These are phyloP conservation scores for Parapsyche elsis DNA, from an alignment of 1,140 invertebrate genomes.

Conservation along the genomic window DNA sequence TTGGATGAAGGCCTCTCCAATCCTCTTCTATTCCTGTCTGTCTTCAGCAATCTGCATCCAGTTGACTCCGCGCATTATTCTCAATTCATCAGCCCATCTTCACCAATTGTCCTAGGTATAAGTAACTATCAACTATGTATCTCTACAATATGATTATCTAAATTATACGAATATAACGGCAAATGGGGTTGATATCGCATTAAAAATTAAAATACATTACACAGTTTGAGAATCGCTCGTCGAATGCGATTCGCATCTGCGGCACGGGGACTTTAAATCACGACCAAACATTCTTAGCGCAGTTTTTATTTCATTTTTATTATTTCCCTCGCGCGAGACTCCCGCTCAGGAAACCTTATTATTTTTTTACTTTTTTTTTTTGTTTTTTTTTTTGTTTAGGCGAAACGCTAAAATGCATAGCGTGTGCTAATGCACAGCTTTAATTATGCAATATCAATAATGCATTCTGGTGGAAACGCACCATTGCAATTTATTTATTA, in stretches of 20 bases:
- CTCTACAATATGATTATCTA: too few species aligned
- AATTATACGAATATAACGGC: too few species aligned
- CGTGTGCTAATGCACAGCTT: background rate
- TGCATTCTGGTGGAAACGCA: too few species aligned
- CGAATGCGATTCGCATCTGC: slow-evolving; percentile 31
- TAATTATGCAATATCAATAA: background rate
- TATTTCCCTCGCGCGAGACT: slow-evolving; percentile 23
- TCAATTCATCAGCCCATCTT: too few species aligned
- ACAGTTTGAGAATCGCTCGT: background rate
- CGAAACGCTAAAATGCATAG: background rate
- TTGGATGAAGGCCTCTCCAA: too few species aligned
- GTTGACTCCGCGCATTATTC: too few species aligned
- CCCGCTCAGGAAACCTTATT: background rate
- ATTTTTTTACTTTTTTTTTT: background rate
- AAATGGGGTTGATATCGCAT: too few species aligned
- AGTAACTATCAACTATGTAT: too few species aligned
- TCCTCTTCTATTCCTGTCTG: too few species aligned
- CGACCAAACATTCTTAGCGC: slow-evolving; percentile 40
- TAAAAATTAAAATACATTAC: too few species aligned
- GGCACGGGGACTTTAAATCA: slow-evolving; percentile 27
- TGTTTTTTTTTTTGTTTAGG: background rate
- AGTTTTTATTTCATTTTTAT: slow-evolving; percentile 26
- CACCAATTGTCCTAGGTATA: too few species aligned
- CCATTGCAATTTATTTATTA: background rate
- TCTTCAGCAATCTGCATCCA: too few species aligned